Conservation (phyloP, 2,888 invertebrate species). For the Drosophila buzzatii region DNA sequence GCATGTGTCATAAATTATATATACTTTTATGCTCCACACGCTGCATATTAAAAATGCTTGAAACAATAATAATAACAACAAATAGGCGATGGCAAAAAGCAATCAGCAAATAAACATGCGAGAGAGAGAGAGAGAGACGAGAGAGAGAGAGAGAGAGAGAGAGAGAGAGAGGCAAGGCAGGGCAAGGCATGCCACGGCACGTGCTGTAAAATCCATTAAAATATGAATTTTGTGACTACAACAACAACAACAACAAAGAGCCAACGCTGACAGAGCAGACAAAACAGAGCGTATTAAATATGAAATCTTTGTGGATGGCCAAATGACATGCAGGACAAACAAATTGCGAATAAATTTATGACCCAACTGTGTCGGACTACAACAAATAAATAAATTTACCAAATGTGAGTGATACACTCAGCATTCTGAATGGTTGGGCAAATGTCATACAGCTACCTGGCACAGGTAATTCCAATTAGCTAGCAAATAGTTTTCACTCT, state of each 20-base stretch:
- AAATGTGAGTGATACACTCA: slow-evolving; percentile 35
- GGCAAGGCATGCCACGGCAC: slow-evolving; percentile 12
- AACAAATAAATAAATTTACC: slow-evolving; percentile 47
- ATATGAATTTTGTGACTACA: slow-evolving; percentile 51
- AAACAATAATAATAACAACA: slow-evolving; percentile 41
- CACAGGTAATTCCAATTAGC: slow-evolving; percentile 6
- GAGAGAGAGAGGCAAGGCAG: neutral
- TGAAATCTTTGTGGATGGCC: slow-evolving; percentile 72
- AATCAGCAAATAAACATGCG: slow-evolving; percentile 58
- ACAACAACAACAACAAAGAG: slow-evolving; percentile 9
- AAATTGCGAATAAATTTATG: slow-evolving; percentile 71
- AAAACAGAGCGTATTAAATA: slow-evolving; percentile 54
- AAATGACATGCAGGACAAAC: slow-evolving; percentile 75
- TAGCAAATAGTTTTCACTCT: neutral
- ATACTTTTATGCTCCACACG: slow-evolving; percentile 32
- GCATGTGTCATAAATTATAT: slow-evolving; percentile 50
- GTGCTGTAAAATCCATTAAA: slow-evolving; percentile 77
- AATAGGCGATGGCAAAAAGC: slow-evolving; percentile 40
- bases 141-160: too few species aligned
- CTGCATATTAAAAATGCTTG: slow-evolving; percentile 37
- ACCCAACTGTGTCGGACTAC: slow-evolving; percentile 40
- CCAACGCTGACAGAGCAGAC: slow-evolving; percentile 8
- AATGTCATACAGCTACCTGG: neutral
- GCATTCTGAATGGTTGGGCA: neutral
- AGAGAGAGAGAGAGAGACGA: too few species aligned